Percentiles rank a stretch among this genome's conserved stretches.
Conservation (phyloP, 2,797 vertebrate genomes). For the Merluccius polli region DNA sequence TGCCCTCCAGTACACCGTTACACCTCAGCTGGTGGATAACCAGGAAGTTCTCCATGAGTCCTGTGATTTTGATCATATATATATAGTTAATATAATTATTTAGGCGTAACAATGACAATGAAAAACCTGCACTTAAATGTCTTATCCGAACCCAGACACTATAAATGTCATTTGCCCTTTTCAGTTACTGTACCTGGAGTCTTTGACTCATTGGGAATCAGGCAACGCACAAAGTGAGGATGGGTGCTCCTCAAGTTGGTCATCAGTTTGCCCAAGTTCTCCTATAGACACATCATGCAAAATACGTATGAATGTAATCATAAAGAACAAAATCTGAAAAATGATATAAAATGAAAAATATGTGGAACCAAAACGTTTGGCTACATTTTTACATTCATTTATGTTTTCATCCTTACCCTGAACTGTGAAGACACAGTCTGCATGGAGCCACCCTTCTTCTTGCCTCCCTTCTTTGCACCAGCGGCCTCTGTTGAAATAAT, state of each 20-base stretch:
- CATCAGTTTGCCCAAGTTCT: conserved; percentile 83
- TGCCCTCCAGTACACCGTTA: too few relatives aligned
- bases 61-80: conserved; percentile 22
- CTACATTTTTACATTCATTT: background rate
- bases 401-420: background rate
- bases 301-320: background rate
- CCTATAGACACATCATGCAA: conserved; percentile 51
- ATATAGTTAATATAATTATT: background rate
- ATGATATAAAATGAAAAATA: background rate
- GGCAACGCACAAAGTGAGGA: conserved; percentile 80
- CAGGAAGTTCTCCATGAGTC: conserved; percentile 65
- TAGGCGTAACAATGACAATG: background rate
- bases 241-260: conserved; percentile 76
- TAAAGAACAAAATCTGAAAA: background rate
- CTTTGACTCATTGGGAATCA: conserved; percentile 84
- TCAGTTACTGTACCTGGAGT: conserved; percentile 71
- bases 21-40: conserved; percentile 84
- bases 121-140: background rate
- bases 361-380: background rate
- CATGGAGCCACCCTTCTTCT: background rate
- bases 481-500: conserved; percentile 25
- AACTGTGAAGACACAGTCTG: conserved; percentile 44
- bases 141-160: background rate
- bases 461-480: conserved; percentile 69
- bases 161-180: background rate